Base-by-base conservation (phyloP, 2,888 invertebrate species). In the Bursaphelenchus okinawaensis region DNA sequence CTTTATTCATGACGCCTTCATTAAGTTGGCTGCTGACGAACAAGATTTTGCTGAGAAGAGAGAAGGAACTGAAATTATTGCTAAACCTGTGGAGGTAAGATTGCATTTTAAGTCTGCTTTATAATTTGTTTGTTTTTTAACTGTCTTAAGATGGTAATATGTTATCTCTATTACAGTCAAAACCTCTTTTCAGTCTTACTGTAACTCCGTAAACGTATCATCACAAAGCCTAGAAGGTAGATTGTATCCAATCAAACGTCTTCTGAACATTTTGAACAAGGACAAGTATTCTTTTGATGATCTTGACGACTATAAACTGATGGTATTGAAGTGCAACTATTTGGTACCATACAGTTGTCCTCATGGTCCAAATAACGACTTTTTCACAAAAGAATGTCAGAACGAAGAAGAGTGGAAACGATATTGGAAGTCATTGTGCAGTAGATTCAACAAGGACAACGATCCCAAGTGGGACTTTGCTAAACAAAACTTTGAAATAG, bases 321-420 rank as follows among this genome's bases (percentile, higher is more conserved):
- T 26, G 24, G 56, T 12, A 31, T 23, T 59, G 4, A 20, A 31
- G 7, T 59, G 60, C 24, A 22, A 22, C 16, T 12, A 23, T 12
- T 22, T 26, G 16, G 12, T 50, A 9, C 24, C 20, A n/a, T 59
- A 59, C 23, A 16, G 19, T 16, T 59, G 60, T 27, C 51, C 51
- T 23, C 60, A 51, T 20, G 60, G 60, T 16, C 22, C 22, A 22
- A 12, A 12, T 12, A 56, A 56, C 57, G 60, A 59, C 7, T 22
- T 51, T 23, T 59, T 59, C 52, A 40, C 19, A n/a, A 23, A 22
- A 40, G 16, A 20, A 26, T 54, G 54, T 4, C 16, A 1, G 19
- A 27, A 54, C 19, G 26, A 23, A 54, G 54, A 54, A 16, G 54
- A 54, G n/a, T 54, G 40, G 40, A 40, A 40, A 40, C 12, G 40